Percentiles rank a stretch among this genome's conserved stretches.
Conservation (phyloP, 2,888 invertebrate species). For the Drosophila neotestacea region DNA sequence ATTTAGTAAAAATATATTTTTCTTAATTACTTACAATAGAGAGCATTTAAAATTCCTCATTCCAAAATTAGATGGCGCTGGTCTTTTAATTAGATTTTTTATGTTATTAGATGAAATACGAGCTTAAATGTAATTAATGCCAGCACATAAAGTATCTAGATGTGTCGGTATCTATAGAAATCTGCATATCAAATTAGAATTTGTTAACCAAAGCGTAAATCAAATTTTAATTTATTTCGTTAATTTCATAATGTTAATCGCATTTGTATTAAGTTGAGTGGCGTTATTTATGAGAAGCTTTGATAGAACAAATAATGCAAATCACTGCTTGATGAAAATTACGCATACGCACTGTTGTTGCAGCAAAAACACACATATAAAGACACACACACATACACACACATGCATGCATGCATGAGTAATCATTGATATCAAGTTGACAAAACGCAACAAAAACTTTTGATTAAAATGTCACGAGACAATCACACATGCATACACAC, state of each 20-base stretch:
- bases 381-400: background rate
- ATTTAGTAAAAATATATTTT: too few species aligned
- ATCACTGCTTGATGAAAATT: background rate
- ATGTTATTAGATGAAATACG: conserved; percentile 34
- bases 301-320: background rate
- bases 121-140: conserved; percentile 46
- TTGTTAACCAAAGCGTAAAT: conserved; percentile 8
- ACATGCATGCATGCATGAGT: conserved; percentile 16
- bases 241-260: conserved; percentile 10
- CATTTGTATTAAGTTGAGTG: conserved; percentile 6
- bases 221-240: conserved; percentile 15
- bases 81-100: conserved; percentile 19
- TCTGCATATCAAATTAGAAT: background rate
- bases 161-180: background rate
- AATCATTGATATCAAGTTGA: conserved; percentile 55
- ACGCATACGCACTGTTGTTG: conserved; percentile 14
- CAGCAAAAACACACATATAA: background rate
- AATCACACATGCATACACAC: conserved; percentile 8
- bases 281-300: background rate
- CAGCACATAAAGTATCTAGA: conserved; percentile 30
- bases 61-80: background rate
- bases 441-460: conserved; percentile 53
- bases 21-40: background rate
- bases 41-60: background rate
- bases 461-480: conserved; percentile 75